These are phyloP conservation scores for Lepus timidus DNA, from an alignment of 2,113 vertebrate species.

Conservation along the genomic window DNA sequence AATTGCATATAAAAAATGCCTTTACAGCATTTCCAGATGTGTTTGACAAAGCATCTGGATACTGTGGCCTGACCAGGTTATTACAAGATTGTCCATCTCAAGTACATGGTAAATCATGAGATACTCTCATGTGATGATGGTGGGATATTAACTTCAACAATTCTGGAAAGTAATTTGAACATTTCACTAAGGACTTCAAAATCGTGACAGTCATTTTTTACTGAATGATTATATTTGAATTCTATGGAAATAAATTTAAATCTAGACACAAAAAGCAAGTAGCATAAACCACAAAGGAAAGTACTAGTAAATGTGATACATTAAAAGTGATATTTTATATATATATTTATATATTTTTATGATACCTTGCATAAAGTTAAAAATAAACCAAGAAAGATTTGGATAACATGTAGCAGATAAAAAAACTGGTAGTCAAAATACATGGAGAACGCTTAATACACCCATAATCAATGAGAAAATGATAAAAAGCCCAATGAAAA, in stretches of 20 bases:
- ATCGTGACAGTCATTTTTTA: neutral
- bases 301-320: neutral
- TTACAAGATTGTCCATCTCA: neutral
- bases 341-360: neutral
- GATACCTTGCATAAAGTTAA: neutral
- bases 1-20: neutral
- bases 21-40: neutral
- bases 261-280: neutral
- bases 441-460: neutral
- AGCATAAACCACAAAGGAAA: neutral
- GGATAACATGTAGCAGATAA: neutral
- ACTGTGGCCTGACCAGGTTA: neutral
- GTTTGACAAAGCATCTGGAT: neutral
- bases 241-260: neutral
- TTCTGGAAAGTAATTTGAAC: neutral
- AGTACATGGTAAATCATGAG: neutral
- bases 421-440: neutral
- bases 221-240: neutral
- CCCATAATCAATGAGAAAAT: neutral
- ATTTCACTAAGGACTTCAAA: neutral
- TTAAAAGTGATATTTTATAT: neutral
- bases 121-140: neutral
- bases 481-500: neutral
- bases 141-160: neutral
- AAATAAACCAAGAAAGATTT: slow-evolving; percentile 26